Percentiles rank a stretch among this genome's conserved stretches.
Evolutionary conservation across 1,140 invertebrate species (phyloP).

Genomic region (Nylanderia fulva): DNA sequence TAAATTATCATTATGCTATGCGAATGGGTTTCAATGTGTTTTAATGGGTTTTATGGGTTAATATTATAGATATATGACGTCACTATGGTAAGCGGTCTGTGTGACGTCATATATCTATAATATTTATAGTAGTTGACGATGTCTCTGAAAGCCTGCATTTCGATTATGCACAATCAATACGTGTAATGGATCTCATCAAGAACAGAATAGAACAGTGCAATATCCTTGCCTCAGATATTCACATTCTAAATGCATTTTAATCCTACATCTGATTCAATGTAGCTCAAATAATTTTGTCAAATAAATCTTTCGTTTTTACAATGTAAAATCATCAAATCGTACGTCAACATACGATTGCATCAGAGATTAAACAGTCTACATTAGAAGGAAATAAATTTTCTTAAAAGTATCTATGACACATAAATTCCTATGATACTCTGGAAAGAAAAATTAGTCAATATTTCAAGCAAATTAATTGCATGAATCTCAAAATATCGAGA

Average conservation of each 20-base stretch:
- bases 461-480: too few relatives aligned
- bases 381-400: not conserved
- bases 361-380: not conserved
- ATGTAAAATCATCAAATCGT: not conserved
- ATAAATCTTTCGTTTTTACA: not conserved
- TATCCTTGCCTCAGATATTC: not conserved
- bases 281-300: not conserved
- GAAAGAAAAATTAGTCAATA: too few relatives aligned
- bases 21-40: not conserved
- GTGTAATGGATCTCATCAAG: conserved; percentile 12
- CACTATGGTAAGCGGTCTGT: conserved; percentile 1
- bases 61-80: too few relatives aligned
- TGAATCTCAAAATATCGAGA: too few relatives aligned
- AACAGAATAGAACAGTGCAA: not conserved
- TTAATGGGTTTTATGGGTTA: too few relatives aligned
- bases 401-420: too few relatives aligned
- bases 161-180: conserved; percentile 21
- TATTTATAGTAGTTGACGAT: conserved; percentile 5
- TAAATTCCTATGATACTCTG: too few relatives aligned
- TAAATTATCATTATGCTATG: not conserved
- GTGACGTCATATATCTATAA: not conserved
- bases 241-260: not conserved
- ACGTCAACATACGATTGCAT: not conserved
- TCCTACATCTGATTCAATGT: not conserved
- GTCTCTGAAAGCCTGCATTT: not conserved